phyloP scores from a whole-genome alignment of 2,888 invertebrate species.

The Dicroscelio sp. region DNA sequence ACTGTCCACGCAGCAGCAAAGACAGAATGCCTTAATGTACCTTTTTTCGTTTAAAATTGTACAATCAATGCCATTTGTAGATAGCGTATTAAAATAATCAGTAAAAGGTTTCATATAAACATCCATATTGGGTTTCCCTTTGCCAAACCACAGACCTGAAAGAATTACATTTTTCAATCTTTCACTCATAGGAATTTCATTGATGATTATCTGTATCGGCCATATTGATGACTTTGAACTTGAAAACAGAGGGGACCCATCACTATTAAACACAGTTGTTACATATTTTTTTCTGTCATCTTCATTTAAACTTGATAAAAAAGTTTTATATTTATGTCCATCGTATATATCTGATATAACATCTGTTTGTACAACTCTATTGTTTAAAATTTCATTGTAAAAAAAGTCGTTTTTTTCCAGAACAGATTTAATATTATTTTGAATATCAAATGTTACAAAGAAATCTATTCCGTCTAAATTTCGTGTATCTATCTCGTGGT shows the following conservation, averaged over 20 bases:
- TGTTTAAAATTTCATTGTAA: conserved; percentile 8
- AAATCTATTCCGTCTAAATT: too few relatives aligned
- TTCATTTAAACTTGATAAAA: not conserved
- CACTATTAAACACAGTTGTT: conserved; percentile 43
- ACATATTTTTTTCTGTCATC: conserved; percentile 14
- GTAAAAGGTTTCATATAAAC: conserved; percentile 51
- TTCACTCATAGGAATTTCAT: conserved; percentile 51
- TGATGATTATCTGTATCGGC: conserved; percentile 51
- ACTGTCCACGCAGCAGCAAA: conserved; percentile 34
- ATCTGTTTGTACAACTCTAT: not conserved
- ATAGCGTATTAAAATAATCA: conserved; percentile 27
- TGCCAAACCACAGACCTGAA: conserved; percentile 68
- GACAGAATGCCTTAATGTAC: conserved; percentile 31
- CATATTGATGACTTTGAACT: conserved; percentile 51
- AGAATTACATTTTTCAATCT: conserved; percentile 36
- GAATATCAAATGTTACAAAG: too few relatives aligned
- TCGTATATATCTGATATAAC: conserved; percentile 31
- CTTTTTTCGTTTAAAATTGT: conserved; percentile 33
- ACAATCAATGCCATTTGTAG: conserved; percentile 58
- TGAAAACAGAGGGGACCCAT: conserved; percentile 1
- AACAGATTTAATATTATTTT: too few relatives aligned
- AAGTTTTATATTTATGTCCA: conserved; percentile 18
- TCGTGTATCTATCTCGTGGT: too few relatives aligned
- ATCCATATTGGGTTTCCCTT: conserved; percentile 59
- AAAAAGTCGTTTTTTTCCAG: not conserved